Evolutionary conservation across 2,888 invertebrate genomes (phyloP), one percentile per base, ranked within the genome.

Genomic region (Drosophila algonquin): DNA sequence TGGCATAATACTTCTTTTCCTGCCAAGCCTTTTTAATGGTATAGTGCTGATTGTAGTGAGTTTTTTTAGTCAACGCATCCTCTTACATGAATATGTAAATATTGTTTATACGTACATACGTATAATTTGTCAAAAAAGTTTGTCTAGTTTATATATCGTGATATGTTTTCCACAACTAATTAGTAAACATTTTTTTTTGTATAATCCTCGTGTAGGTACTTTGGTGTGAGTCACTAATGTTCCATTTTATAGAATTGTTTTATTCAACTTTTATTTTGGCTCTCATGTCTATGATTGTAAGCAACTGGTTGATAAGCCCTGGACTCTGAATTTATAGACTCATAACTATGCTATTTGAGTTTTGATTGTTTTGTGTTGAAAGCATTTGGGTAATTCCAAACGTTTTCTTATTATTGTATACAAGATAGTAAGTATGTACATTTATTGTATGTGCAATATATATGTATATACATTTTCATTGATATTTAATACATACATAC

Each of bases 291-390:
- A 40, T 40, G 40, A 40, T 40, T 40, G 14, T 40, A 40, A 40
- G 40, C n/a, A 40, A 40, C 40, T 40, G 14, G 40, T 14, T 35
- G 40, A 12, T 53, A 27, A 45, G 14, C 44, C 24, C 56, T 60
- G 40, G 24, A 73, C 40, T 47, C n/a, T 47, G 16, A 14, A 32
- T 47, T 40, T 1, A 14, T 40, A n/a, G n/a, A 7, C 14, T 40
- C 14, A 40, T 40, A 40, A 35, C 18, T 24, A 50, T 63, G 30
- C 44, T 63, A 27, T 45, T 40, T 60, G 50, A 35, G 54, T 30
- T 21, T 82, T 72, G 80, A 84, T 81, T 84, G 85, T 81, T 70
- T 72, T 76, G 46, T 57, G 51, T 70, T 75, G 72, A 71, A 85
- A 81, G 77, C 76, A 71, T 77, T 54, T 75, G 58, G 67, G 65